These are phyloP conservation scores for Drosophila nigromelanica DNA, from an alignment of 1,140 invertebrate genomes.

Conservation along the genomic window DNA sequence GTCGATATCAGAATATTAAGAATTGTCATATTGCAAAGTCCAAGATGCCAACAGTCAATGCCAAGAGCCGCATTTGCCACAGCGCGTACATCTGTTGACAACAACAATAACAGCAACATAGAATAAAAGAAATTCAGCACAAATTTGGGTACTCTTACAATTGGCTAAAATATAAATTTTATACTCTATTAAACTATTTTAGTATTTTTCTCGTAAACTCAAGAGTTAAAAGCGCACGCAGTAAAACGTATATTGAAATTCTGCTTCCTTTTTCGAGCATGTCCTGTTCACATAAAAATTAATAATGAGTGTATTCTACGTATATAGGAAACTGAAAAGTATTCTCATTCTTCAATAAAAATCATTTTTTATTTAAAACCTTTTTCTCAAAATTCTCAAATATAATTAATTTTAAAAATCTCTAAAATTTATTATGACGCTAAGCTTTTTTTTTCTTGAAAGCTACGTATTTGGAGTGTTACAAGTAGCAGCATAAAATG, in stretches of 20 bases:
- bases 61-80: slow-evolving; percentile 22
- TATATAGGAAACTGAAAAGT: too few species aligned
- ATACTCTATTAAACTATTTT: too few species aligned
- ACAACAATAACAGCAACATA: slow-evolving; percentile 9
- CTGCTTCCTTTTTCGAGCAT: too few species aligned
- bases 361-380: too few species aligned
- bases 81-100: slow-evolving; percentile 24
- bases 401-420: background rate
- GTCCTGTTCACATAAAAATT: too few species aligned
- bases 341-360: too few species aligned
- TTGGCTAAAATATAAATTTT: too few species aligned
- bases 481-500: background rate
- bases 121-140: background rate
- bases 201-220: too few species aligned
- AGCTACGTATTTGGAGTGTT: too few species aligned
- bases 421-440: background rate
- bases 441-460: background rate
- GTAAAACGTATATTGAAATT: too few species aligned
- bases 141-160: slow-evolving; percentile 1
- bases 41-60: slow-evolving; percentile 64
- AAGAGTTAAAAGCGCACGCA: too few species aligned
- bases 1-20: slow-evolving; percentile 71
- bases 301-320: too few species aligned
- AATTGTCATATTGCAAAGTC: slow-evolving; percentile 77
- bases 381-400: background rate